Base-by-base conservation (phyloP, 2,888 invertebrate species). In the Dicyrtomina minuta region DNA sequence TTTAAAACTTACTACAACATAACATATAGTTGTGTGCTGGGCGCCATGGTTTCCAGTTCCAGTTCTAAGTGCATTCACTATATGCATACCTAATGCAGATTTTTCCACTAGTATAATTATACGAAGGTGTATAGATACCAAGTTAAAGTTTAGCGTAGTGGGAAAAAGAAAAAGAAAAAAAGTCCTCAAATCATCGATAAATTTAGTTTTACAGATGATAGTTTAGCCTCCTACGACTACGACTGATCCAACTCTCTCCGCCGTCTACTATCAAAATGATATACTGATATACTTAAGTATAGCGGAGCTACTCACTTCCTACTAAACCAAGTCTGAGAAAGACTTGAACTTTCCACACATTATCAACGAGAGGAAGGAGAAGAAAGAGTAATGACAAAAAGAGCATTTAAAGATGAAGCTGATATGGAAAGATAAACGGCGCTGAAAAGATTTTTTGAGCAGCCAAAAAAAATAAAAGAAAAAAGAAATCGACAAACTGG, bases 341-440 rank as follows among this genome's bases (percentile, higher is more conserved):
- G 49, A 51, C 27, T 60, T 22, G n/a, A 62, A 62, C 62, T 49
- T 62, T 62, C 49, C 62, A 27, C 61, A n/a, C 26, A 43, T 61
- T 43, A 44, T 44, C 44, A 44, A n/a, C 39, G 43, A 65, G 65
- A 66, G 24, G 56, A 71, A 64, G 59, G 68, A 65, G 41, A 68
- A 27, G 41, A 56, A 41, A 66, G 55, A 56, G 43, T 66, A 49
- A 58, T 66, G 49, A 49, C 49, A 27, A 55, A 66, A 66, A 60
- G 64, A 58, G 62, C 69, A 70, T 69, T 69, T 72, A 72, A 59
- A 66, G 72, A 72, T 69, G 55, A 70, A 72, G 62, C 39, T 66
- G 72, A 70, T 68, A 71, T 13, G 44, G 44, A 46, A 59, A 71
- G 67, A 67, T 66, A 71, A 68, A 66, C 62, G 68, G 41, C 39